These are phyloP conservation scores for Oceanodroma leucorhoa DNA, from an alignment of 2,797 vertebrate species.

Conservation along the genomic window DNA sequence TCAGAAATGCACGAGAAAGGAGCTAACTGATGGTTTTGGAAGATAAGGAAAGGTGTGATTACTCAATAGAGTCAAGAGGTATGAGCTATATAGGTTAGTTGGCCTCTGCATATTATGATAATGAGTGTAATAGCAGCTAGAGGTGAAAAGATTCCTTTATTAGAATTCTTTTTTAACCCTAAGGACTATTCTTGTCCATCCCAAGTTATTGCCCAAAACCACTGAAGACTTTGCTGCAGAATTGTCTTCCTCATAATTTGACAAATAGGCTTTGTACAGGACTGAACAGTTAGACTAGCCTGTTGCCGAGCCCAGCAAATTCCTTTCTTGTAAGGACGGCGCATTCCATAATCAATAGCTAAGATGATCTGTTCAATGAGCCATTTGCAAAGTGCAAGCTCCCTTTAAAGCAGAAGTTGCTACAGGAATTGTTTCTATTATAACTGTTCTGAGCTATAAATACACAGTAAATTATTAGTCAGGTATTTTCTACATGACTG, in stretches of 20 bases:
- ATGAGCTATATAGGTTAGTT: background rate
- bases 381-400: background rate
- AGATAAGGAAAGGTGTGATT: background rate
- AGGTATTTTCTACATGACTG: slow-evolving; percentile 9
- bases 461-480: slow-evolving; percentile 23
- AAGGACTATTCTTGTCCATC: background rate
- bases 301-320: background rate
- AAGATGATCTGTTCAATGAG: slow-evolving; percentile 11
- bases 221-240: background rate
- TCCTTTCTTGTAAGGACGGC: background rate
- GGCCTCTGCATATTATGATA: background rate
- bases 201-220: background rate
- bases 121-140: background rate
- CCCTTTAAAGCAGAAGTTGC: background rate
- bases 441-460: slow-evolving; percentile 23
- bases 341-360: slow-evolving; percentile 13
- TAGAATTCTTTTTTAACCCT: background rate
- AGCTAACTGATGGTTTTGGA: background rate
- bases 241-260: background rate
- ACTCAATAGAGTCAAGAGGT: background rate
- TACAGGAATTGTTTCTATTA: background rate
- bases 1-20: background rate
- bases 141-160: background rate
- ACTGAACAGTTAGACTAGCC: background rate
- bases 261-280: background rate